A percentile compares a stretch with the other conserved stretches of the same genome.
These are phyloP conservation scores for Aleiodes sp. DNA, from an alignment of 1,140 invertebrate genomes.

Conservation along the genomic window DNA sequence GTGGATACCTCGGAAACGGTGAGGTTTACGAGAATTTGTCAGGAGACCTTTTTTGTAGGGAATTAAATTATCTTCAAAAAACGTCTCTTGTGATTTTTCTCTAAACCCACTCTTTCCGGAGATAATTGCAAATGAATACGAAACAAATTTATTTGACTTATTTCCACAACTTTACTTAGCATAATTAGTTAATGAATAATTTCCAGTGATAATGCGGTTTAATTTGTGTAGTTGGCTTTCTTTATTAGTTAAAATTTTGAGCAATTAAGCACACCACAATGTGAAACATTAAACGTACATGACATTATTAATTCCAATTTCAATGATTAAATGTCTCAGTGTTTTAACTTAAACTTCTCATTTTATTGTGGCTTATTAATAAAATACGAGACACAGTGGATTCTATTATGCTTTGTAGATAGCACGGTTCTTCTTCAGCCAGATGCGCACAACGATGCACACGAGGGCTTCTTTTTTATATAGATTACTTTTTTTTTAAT, in stretches of 20 bases:
- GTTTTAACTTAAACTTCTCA: too few species aligned
- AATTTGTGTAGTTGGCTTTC: background rate
- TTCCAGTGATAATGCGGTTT: constrained; percentile 1
- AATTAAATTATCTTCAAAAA: too few species aligned
- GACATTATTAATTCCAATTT: background rate
- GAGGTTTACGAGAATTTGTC: too few species aligned
- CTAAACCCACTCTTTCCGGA: too few species aligned
- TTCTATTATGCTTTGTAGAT: background rate
- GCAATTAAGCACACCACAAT: background rate
- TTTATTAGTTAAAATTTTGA: background rate
- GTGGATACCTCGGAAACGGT: too few species aligned
- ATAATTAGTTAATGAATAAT: too few species aligned
- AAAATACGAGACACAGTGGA: background rate
- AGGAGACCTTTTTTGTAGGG: too few species aligned
- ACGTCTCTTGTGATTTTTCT: too few species aligned
- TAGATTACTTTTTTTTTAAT: background rate
- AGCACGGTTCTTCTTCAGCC: constrained; percentile 28
- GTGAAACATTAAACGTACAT: constrained; percentile 5
- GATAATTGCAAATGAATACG: too few species aligned
- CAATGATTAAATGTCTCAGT: background rate
- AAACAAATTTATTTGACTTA: too few species aligned
- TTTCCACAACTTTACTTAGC: too few species aligned
- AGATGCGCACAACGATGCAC: constrained; percentile 11
- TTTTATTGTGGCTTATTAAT: constrained; percentile 6
- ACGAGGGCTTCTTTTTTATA: too few species aligned